Conservation (phyloP, 2,888 invertebrate genomes). For the Tipula vernalis region DNA sequence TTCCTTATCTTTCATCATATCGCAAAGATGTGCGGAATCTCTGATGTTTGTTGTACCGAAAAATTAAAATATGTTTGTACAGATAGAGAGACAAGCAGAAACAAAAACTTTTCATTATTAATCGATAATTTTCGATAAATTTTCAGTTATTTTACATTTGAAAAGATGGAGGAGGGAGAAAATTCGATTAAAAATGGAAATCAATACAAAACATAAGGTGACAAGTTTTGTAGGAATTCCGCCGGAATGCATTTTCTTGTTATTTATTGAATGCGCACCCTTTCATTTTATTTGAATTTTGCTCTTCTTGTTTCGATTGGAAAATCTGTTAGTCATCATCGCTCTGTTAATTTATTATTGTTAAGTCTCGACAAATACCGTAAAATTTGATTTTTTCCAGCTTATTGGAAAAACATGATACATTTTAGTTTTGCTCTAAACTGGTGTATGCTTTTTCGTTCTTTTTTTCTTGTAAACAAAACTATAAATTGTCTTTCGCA, state of each 20-base stretch:
- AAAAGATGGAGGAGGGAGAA: neutral
- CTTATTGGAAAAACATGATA: neutral
- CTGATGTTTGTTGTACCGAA: slow-evolving; percentile 8
- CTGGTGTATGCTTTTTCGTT: neutral
- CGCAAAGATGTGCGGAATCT: neutral
- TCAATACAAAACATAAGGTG: neutral
- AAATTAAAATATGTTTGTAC: neutral
- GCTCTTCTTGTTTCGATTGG: neutral
- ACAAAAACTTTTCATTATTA: neutral
- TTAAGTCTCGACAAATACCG: slow-evolving; percentile 4
- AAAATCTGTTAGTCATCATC: slow-evolving; percentile 1
- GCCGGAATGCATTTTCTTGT: neutral
- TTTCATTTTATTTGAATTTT: neutral
- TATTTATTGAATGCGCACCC: neutral
- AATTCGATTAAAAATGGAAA: neutral
- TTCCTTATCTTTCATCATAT: neutral
- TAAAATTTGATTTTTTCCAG: neutral
- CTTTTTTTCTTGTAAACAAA: slow-evolving; percentile 9
- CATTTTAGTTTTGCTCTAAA: neutral
- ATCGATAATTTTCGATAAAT: neutral
- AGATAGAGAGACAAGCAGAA: neutral
- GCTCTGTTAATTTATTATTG: neutral
- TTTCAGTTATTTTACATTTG: neutral
- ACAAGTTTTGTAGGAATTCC: neutral
- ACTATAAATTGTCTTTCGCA: slow-evolving; percentile 11